Conservation (phyloP, 2,797 vertebrate species). For the Scyliorhinus canicula region DNA sequence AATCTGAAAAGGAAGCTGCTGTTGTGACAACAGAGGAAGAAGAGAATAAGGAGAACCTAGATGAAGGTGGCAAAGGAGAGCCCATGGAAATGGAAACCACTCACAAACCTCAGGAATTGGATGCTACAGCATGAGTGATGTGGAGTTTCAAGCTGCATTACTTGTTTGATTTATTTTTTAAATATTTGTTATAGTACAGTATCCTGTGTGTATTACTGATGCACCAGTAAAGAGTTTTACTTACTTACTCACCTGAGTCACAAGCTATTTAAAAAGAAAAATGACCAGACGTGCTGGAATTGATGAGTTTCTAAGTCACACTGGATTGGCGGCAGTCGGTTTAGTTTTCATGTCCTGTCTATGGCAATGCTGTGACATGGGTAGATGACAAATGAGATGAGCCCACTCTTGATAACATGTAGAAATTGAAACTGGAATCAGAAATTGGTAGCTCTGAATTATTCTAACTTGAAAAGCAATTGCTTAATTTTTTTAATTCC, state of each 20-base stretch:
- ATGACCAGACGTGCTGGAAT: not conserved
- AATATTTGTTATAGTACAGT: not conserved
- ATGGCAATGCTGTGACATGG: not conserved
- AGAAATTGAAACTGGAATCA: not conserved
- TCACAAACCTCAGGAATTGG: conserved; percentile 9
- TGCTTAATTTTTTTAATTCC: not conserved
- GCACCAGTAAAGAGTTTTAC: conserved; percentile 19
- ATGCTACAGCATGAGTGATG: conserved; percentile 1
- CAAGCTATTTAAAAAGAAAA: conserved; percentile 18
- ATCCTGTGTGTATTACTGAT: conserved; percentile 8
- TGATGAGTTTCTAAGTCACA: not conserved
- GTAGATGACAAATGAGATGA: not conserved
- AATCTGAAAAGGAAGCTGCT: conserved; percentile 13
- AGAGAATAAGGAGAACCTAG: conserved; percentile 23
- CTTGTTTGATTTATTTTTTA: conserved; percentile 26
- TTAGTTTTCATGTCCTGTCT: not conserved
- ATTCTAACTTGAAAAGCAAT: not conserved
- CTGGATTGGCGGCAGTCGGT: not conserved
- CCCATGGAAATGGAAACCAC: conserved; percentile 21
- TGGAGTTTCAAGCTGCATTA: conserved; percentile 1
- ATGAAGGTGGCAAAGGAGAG: conserved; percentile 22
- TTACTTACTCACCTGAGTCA: not conserved
- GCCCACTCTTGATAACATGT: not conserved
- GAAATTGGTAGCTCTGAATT: not conserved
- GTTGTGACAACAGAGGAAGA: not conserved